Evolutionary conservation across 2,113 vertebrate genomes (phyloP).

Genomic region (Mastomys coucha): DNA sequence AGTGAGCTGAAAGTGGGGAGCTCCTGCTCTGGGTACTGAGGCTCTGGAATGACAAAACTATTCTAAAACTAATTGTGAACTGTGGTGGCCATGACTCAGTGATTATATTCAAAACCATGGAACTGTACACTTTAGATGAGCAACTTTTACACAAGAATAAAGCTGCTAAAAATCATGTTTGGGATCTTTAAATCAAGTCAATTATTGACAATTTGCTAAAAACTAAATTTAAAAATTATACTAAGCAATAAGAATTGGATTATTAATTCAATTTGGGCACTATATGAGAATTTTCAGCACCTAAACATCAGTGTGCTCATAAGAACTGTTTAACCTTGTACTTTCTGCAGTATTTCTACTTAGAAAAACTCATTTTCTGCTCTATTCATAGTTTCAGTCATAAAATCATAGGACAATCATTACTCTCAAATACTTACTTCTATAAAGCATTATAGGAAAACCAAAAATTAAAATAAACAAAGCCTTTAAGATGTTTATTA

Average conservation of each 20-base stretch:
- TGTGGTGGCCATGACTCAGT: not conserved
- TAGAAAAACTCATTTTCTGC: not conserved
- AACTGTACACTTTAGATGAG: not conserved
- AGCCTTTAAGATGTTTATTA: not conserved
- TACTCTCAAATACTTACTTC: slow-evolving; percentile 9
- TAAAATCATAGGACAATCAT: slow-evolving; percentile 13
- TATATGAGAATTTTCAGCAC: slow-evolving; percentile 34
- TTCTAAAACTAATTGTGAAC: not conserved
- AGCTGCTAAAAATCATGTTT: slow-evolving; percentile 23
- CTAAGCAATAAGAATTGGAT: not conserved
- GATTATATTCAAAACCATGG: not conserved
- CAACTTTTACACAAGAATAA: slow-evolving; percentile 1
- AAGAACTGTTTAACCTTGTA: not conserved
- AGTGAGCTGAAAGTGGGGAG: not conserved
- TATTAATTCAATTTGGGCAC: not conserved
- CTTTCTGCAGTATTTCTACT: slow-evolving; percentile 19
- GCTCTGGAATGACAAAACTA: not conserved
- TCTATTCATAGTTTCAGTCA: not conserved
- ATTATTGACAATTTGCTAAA: not conserved
- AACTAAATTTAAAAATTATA: not conserved
- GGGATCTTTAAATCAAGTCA: not conserved
- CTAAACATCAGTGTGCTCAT: not conserved
- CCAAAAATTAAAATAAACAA: slow-evolving; percentile 11
- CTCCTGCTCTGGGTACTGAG: not conserved
- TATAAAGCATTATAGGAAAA: not conserved